Base-by-base conservation (phyloP, 2,888 invertebrate genomes). In the Lepidocyrtoides sp. region DNA sequence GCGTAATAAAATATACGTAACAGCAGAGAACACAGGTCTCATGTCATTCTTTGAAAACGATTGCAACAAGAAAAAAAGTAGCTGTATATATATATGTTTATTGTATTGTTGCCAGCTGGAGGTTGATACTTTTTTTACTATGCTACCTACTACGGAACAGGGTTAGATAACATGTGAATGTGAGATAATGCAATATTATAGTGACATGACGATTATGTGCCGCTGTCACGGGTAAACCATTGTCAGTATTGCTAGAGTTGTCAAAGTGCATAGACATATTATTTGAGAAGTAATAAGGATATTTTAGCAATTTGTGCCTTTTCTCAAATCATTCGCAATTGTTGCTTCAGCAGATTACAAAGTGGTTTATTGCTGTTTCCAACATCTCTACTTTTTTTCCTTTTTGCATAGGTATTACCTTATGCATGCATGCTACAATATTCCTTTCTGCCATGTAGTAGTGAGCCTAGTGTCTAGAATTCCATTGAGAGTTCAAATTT, bases 21-120 rank as follows among this genome's bases (percentile, higher is more conserved):
- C 41, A 57, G 32, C 23, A 72, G 14, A 48, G 48, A n/a, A 32
- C 48, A 32, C 79, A 79, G 79, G 66, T 69, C 36, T 69, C 66
- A 32, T 32, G 82, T 86, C 86, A 87, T 41, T 63, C 57, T 48
- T 36, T 75, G 44, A 51, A 86, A 75, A 91, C n/a, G 85, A 69
- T 84, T 77, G 85, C 85, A 69, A 60, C 14, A 14, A 48, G 29
- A 26, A 48, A 75, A 48, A 72, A 44, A 69, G n/a, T 32, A 14
- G 66, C 60, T 48, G 36, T 66, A 36, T 79, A 51, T 60, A 72
- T 20, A 54, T 17, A 29, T 81, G 48, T 44, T 79, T 8, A 66
- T 82, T 82, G 81, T 79, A 79, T 91, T 86, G 87, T 82, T 85
- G 86, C 81, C 91, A 91, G 81, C 85, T 91, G 81, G 91, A 86